Evolutionary conservation across 2,797 vertebrate genomes (phyloP).

Genomic region (Somateria mollissima): DNA sequence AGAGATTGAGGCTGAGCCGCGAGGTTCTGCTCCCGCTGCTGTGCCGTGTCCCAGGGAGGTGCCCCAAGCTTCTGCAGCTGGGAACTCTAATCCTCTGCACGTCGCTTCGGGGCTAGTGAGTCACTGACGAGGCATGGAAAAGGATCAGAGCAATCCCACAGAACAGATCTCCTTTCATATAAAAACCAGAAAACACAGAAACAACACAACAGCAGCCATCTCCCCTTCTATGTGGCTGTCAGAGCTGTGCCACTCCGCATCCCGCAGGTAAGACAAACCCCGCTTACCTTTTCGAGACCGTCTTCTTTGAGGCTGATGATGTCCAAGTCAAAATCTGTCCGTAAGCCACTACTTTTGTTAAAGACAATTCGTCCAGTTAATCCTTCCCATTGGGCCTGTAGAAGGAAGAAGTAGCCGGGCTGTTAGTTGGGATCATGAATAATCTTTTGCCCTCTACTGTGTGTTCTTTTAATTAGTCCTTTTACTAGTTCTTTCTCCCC

Average conservation of each 20-base stretch:
- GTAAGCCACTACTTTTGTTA: slow-evolving; percentile 93
- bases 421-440: slow-evolving; percentile 74
- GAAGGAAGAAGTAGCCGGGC: slow-evolving; percentile 61
- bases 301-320: slow-evolving; percentile 97
- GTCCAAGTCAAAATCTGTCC: slow-evolving; percentile 98
- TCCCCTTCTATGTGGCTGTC: not conserved
- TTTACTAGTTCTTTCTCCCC: slow-evolving; percentile 83
- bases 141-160: slow-evolving; percentile 47
- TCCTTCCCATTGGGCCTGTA: slow-evolving; percentile 98
- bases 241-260: not conserved
- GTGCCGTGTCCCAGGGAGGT: not conserved
- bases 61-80: not conserved
- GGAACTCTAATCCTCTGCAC: not conserved
- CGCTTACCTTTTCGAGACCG: slow-evolving; percentile 92
- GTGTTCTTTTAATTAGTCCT: slow-evolving; percentile 91
- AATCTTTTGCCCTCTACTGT: slow-evolving; percentile 75
- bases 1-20: not conserved
- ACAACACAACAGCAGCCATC: not conserved
- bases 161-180: slow-evolving; percentile 5
- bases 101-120: not conserved
- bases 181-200: not conserved
- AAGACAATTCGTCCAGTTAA: slow-evolving; percentile 95
- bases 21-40: not conserved
- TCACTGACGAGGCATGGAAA: not conserved
- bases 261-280: not conserved